Evolutionary conservation across 53 echinoderm and acorn worm species (phyloP), one percentile per base, ranked within the genome.

Genomic region (Luidia sarsii): DNA sequence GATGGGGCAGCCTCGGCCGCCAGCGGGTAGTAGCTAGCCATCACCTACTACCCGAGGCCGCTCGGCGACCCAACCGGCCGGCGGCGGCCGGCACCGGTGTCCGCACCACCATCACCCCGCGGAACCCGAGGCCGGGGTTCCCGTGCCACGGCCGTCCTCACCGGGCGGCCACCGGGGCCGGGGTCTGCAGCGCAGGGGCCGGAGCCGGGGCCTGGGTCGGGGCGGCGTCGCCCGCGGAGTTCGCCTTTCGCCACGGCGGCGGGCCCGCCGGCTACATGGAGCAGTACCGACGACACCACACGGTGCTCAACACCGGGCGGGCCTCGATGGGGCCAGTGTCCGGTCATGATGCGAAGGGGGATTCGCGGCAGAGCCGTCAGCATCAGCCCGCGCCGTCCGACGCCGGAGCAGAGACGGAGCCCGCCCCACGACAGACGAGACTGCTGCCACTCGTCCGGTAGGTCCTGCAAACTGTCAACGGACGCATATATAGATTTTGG

Each of bases 241-340:
- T 51, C 7, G 52, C 32, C 65, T 81, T 81, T 53, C 32, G 81
- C 11, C 81, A 81, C 33, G 65, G 36, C 67, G 3, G 31, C 50
- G 65, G 67, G 16, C 27, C 46, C 1, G 64, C 46, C 11, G 19
- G 27, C 35, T 81, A 81, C 52, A 81, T 81, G 81, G 81, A 81
- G 50, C 81, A 81, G 32, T 81, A 81, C 22, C 64, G 81, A 6
- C 66, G 50, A 33, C 20, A 81, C 0, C 81, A 81, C 9, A 81
- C 81, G 15, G 72, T 72, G 16, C 36, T 72, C 55, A 25, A 72
- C 56, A 72, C 72, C 27, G 72, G 72, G 13, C 34, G 72, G 18
- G 37, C 72, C 39, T 1, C 39, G 36, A 23, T 49, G 48, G 13
- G 19, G n/a, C 50, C 13, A 52, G 24, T 14, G 19, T n/a, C n/a